Percentiles rank a stretch among this genome's conserved stretches.
These are phyloP conservation scores for Apotomis betuletana DNA, from an alignment of 2,888 invertebrate species.

Conservation along the genomic window DNA sequence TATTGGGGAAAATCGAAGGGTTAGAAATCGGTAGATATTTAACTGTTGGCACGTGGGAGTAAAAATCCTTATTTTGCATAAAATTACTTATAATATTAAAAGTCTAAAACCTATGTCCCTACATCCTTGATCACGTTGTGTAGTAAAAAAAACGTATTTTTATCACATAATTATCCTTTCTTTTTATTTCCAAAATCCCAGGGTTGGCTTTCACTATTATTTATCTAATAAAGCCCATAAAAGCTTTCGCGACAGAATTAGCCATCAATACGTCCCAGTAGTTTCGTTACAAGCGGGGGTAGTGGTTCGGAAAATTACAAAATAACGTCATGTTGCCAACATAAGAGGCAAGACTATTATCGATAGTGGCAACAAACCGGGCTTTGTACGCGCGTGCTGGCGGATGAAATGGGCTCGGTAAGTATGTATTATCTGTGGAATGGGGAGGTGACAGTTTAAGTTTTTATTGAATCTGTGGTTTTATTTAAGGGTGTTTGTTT, in stretches of 20 bases:
- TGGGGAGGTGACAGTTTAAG: conserved; percentile 34
- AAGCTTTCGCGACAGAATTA: conserved; percentile 18
- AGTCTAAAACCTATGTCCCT: too few species aligned
- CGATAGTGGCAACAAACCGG: conserved; percentile 52
- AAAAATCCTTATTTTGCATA: too few species aligned
- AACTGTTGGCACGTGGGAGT: not conserved
- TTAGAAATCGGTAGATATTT: conserved; percentile 8
- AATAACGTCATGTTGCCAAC: conserved; percentile 55
- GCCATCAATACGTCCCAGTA: conserved; percentile 30
- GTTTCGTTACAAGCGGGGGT: conserved; percentile 44
- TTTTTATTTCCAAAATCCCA: not conserved
- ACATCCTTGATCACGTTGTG: too few species aligned
- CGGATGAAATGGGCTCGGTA: conserved; percentile 47
- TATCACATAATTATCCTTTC: too few species aligned
- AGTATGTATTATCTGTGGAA: conserved; percentile 26
- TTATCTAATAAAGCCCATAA: conserved; percentile 1
- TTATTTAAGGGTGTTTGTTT: conserved; percentile 28
- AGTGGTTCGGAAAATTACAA: conserved; percentile 74
- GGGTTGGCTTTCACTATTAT: not conserved
- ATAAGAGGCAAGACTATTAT: conserved; percentile 39
- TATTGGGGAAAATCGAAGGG: conserved; percentile 5
- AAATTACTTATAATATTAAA: too few species aligned
- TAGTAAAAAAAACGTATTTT: too few species aligned
- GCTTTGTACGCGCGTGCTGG: conserved; percentile 61
- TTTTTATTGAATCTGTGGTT: conserved; percentile 42